These are phyloP conservation scores for Cryptoprocta ferox DNA, from an alignment of 2,797 vertebrate genomes.

Conservation along the genomic window DNA sequence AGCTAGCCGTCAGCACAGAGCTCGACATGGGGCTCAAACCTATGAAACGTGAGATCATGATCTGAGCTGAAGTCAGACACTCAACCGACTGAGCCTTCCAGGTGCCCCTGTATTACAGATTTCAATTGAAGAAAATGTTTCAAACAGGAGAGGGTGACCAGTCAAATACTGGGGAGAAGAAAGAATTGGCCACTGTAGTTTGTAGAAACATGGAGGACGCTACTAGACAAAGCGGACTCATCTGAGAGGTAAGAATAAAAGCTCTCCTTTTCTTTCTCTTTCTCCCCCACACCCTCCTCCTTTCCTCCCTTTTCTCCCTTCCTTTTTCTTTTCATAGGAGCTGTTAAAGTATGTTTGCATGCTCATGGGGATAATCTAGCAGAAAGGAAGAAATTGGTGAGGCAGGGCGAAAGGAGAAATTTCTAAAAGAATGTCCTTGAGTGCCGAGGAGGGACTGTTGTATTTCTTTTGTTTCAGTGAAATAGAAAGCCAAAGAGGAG, in stretches of 20 bases:
- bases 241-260: neutral
- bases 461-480: conserved; percentile 11
- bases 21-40: no score
- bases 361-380: neutral
- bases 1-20: no score
- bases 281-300: neutral
- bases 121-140: neutral
- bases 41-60: no score
- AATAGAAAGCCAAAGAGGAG: neutral
- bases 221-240: neutral
- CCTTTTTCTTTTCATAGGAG: neutral
- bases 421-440: neutral
- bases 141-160: neutral
- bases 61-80: no score
- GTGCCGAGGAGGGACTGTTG: neutral
- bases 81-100: no score
- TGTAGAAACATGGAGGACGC: neutral
- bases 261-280: neutral
- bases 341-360: neutral
- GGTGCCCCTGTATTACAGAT: neutral
- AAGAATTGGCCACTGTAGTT: neutral
- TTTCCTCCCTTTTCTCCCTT: neutral
- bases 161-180: neutral
- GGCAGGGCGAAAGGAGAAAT: neutral
- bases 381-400: neutral